Evolutionary conservation across 1,140 invertebrate species (phyloP), one percentile per base, ranked within the genome.

Genomic region (Neotoxoptera formosana): DNA sequence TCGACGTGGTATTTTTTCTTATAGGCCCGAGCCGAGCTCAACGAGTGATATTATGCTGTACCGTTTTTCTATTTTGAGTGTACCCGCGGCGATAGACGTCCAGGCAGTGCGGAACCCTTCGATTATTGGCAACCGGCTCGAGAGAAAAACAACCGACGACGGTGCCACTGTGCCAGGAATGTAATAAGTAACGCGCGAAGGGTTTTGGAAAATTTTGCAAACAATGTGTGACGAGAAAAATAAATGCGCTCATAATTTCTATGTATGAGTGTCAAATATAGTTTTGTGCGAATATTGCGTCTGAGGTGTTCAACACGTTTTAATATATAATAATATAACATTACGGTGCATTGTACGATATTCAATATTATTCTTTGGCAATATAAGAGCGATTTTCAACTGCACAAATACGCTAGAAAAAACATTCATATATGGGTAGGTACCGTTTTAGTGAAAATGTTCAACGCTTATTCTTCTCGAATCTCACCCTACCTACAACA

Each of bases 91-190:
- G 21, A 41, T 76, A 91, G 60, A 17, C 14, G 17, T 76, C 30
- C 60, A 34, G 60, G n/a, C 60, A n/a, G 30, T 17, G 23, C n/a
- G n/a, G 67, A 76, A 81, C 23, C 45, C 90, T 91, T 91, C 45
- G 60, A 81, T 88, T 91, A 91, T 91, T 91, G 90, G 90, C 90
- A 91, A 91, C 67, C 25, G 20, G 30, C 67, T 76, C 45, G 21
- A 76, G 60, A 76, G 60, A 76, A 53, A 67, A 20, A 76, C 30
- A 34, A 76, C 60, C 25, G 48, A 14, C 25, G 48, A 14, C 36
- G 21, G 53, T 9, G 60, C 67, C 90, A 91, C 41, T 41, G 41
- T 91, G 90, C 67, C 90, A 91, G 90, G 30, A 76, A 91, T 81
- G 51, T 84, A 36, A 25, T 76, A 30, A 91, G 41, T 45, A 48